These are phyloP conservation scores for Cynopterus brachyotis DNA, from an alignment of 2,113 vertebrate genomes.

Conservation along the genomic window DNA sequence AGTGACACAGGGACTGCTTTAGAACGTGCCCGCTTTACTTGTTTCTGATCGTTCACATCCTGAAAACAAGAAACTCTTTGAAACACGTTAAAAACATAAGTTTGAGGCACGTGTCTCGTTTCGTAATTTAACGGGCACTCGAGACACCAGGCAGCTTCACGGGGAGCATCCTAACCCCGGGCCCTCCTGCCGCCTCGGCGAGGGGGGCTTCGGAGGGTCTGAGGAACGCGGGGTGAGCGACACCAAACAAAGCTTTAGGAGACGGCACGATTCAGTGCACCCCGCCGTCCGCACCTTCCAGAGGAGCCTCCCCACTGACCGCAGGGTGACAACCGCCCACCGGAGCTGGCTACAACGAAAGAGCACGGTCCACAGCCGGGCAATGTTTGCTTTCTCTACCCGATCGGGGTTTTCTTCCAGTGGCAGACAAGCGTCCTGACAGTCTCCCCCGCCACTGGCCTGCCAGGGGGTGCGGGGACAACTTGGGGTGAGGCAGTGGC, in stretches of 20 bases:
- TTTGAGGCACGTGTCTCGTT: constrained; percentile 81
- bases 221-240: not conserved
- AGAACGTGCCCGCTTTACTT: too few species aligned
- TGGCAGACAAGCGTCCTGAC: not conserved
- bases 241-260: constrained; percentile 29
- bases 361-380: fast-evolving
- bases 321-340: fast-evolving
- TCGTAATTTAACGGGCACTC: constrained; percentile 76
- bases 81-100: constrained; percentile 69
- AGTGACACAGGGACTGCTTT: fast-evolving
- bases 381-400: not conserved
- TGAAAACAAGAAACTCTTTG: not conserved
- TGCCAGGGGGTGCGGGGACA: not conserved
- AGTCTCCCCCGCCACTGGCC: not conserved
- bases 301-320: not conserved
- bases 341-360: not conserved
- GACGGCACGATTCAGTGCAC: constrained; percentile 49
- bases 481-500: not conserved
- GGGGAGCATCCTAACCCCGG: not conserved
- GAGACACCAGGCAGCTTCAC: constrained; percentile 59
- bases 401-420: not conserved
- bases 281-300: fast-evolving
- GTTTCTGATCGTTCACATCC: not conserved
- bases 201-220: not conserved
- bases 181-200: not conserved